These are phyloP conservation scores for Osmerus mordax DNA, from an alignment of 2,113 vertebrate species.

Conservation along the genomic window DNA sequence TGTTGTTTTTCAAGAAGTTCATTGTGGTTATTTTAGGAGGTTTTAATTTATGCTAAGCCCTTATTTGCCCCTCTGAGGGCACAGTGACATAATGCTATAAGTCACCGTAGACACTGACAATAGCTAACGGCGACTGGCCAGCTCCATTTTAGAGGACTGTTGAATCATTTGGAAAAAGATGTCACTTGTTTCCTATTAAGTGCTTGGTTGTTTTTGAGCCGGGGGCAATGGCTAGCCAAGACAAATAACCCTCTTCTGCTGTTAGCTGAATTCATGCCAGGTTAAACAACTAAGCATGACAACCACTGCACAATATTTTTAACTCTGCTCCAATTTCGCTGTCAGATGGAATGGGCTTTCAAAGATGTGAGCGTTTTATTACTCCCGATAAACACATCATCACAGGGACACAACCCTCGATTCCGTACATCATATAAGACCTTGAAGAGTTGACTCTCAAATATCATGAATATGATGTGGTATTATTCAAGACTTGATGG, in stretches of 20 bases:
- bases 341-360: slow-evolving; percentile 39
- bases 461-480: slow-evolving; percentile 31
- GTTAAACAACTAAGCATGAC: slow-evolving; percentile 58
- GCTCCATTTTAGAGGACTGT: slow-evolving; percentile 67
- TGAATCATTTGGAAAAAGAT: slow-evolving; percentile 72
- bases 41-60: slow-evolving; percentile 70
- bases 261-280: slow-evolving; percentile 60
- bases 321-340: slow-evolving; percentile 38
- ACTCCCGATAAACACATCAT: slow-evolving; percentile 45
- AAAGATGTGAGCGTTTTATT: slow-evolving; percentile 51
- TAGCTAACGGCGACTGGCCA: slow-evolving; percentile 68
- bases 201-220: slow-evolving; percentile 65
- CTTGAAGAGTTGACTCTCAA: slow-evolving; percentile 2
- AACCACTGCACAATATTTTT: slow-evolving; percentile 39
- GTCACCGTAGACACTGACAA: slow-evolving; percentile 73
- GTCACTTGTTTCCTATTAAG: slow-evolving; percentile 76
- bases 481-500: slow-evolving; percentile 25
- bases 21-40: slow-evolving; percentile 59
- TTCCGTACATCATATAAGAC: slow-evolving; percentile 38
- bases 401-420: slow-evolving; percentile 38
- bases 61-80: slow-evolving; percentile 54
- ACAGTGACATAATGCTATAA: slow-evolving; percentile 69
- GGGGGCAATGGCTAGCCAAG: slow-evolving; percentile 58
- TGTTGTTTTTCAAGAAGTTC: slow-evolving; percentile 50
- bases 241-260: slow-evolving; percentile 70